Base-by-base conservation (phyloP, 2,888 invertebrate species). In the Mellilla xanthometata region DNA sequence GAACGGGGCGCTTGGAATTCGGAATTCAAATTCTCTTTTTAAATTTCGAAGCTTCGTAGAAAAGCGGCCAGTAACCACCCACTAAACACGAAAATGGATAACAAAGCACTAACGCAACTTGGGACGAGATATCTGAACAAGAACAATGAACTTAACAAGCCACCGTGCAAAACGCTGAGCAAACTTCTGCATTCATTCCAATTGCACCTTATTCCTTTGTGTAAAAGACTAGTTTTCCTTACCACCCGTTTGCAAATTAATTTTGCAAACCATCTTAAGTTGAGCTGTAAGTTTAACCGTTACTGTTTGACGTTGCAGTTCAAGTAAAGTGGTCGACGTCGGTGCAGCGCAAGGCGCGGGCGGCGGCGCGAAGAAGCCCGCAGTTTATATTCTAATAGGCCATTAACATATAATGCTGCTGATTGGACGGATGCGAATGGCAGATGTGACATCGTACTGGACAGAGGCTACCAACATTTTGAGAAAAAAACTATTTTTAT, bases 391-490 rank as follows among this genome's bases (percentile, higher is more conserved):
- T 89, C 86, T 88, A 90, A 90, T 89, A 81, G 86, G 78, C 83
- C 83, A 89, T 90, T 89, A 88, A 87, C 89, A 90, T 90, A 89
- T 89, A 89, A 89, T 90, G 81, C 81, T 62, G 84, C 90, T 91
- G 91, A 92, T 92, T 92, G 92, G 91, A 87, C 84, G 84, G 82
- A 85, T 87, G 83, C 82, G 81, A 81, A 72, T 76, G 83, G 85
- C 79, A 77, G 81, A 80, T 80, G 80, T 80, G 76, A 84, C 79
- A 76, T 75, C 67, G 65, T 63, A 66, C 66, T 59, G 44, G 6
- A 10, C 74, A 76, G 78, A 58, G 61, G 60, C 59, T 7, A 3
- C 1, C 24, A 81, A 84, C 78, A 55, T 62, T 80, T 68, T 22
- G 3, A 12, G 1, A 10, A 10, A 2, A 6, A 6, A 5, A 1